Evolutionary conservation across 1,140 invertebrate genomes (phyloP), one percentile per base, ranked within the genome.

Genomic region (Papilio helenus): DNA sequence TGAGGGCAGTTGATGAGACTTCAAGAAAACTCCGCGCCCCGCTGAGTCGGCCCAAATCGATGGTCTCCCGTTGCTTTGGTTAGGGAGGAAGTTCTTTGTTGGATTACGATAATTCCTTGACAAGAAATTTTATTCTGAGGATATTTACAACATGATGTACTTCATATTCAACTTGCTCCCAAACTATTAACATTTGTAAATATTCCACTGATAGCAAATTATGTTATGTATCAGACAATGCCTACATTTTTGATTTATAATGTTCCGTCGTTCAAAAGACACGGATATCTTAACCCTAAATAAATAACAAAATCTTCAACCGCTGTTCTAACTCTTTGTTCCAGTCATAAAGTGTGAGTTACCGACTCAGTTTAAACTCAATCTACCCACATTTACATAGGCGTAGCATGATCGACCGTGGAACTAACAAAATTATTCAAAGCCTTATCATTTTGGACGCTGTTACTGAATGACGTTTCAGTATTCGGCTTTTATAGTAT

Each of bases 351-450:
- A 44, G 3, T 49, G 20, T 26, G 23, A 26, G 72, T 44, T 44
- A 20, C 72, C 34, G 39, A 44, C 20, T 42, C 44, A n/a, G 81
- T 82, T 80, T 79, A 81, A 85, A 85, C 85, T 87, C 84, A 84
- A 87, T 87, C 84, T 80, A 79, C 76, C 81, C 82, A 81, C 80
- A 87, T 87, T 87, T 87, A 87, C 85, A 87, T 87, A 85, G 82
- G 82, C 79, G 79, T 34, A 58, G 80, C 55, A 73, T 87, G 85
- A 87, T 87, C 79, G 83, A 83, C 85, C 80, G 81, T 55, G 81
- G 83, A 84, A 87, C 84, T 87, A 87, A 87, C 85, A 87, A 84
- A 87, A 87, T 87, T 87, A 87, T 87, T 87, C 85, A 87, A 87
- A 85, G 83, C n/a, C n/a, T n/a, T n/a, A n/a, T n/a, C n/a, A n/a